These are phyloP conservation scores for Stenoptilia bipunctidactyla DNA, from an alignment of 2,888 invertebrate species.

Conservation along the genomic window DNA sequence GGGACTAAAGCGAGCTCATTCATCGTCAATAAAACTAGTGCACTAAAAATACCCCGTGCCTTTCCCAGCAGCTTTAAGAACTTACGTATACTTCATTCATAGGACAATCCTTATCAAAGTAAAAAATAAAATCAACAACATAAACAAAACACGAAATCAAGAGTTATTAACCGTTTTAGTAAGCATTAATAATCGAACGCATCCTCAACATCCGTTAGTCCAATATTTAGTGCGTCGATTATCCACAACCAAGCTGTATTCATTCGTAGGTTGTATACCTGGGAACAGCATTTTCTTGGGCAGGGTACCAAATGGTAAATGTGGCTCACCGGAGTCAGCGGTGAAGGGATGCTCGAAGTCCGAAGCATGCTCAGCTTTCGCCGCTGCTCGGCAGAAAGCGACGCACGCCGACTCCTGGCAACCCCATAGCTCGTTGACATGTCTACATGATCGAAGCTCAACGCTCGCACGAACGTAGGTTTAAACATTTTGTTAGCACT, in stretches of 20 bases:
- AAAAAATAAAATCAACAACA: no score
- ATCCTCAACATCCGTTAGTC: no score
- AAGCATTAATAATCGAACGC: no score
- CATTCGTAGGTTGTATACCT: slow-evolving; percentile 39
- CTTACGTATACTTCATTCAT: no score
- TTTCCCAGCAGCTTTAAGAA: no score
- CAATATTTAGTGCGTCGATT: slow-evolving; percentile 8
- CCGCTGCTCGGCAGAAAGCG: slow-evolving; percentile 55
- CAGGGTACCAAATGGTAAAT: slow-evolving; percentile 70
- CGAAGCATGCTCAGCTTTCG: slow-evolving; percentile 52
- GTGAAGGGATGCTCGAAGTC: slow-evolving; percentile 45
- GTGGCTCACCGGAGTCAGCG: slow-evolving; percentile 67
- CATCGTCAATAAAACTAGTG: no score
- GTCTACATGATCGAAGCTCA: slow-evolving; percentile 47
- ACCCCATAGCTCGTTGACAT: slow-evolving; percentile 37
- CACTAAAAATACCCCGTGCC: no score
- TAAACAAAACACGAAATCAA: no score
- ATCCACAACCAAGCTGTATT: slow-evolving; percentile 5
- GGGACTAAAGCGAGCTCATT: no score
- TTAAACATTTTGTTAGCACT: slow-evolving; percentile 42
- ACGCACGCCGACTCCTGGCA: slow-evolving; percentile 60
- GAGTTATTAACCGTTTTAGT: no score
- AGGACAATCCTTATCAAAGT: no score
- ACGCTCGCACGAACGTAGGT: slow-evolving; percentile 43
- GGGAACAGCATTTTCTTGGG: slow-evolving; percentile 65